A percentile compares a stretch with the other conserved stretches of the same genome.
These are phyloP conservation scores for Cephus runcator DNA, from an alignment of 2,888 invertebrate species.

Conservation along the genomic window DNA sequence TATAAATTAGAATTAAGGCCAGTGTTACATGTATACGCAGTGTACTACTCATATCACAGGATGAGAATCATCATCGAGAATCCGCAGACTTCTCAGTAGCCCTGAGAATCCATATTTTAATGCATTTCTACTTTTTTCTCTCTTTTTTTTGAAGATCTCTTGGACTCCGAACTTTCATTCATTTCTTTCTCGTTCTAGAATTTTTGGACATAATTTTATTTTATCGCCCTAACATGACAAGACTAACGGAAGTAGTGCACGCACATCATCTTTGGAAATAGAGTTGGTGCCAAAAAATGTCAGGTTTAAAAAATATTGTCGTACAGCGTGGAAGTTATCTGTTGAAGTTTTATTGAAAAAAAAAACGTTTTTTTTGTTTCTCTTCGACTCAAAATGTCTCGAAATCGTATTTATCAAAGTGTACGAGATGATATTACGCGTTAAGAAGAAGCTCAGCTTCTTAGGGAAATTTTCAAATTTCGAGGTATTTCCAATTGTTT, in stretches of 20 bases:
- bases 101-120: not conserved
- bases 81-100: not conserved
- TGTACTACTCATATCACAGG: constrained; percentile 64
- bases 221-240: not conserved
- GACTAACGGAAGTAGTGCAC: not conserved
- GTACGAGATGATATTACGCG: not conserved
- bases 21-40: constrained; percentile 66
- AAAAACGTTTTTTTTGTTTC: not conserved
- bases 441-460: not conserved
- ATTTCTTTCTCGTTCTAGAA: not conserved
- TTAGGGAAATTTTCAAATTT: not conserved
- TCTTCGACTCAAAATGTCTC: not conserved
- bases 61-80: constrained; percentile 45
- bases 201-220: not conserved
- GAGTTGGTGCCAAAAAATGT: not conserved
- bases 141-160: not conserved
- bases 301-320: not conserved
- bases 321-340: not conserved
- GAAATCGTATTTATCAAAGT: not conserved
- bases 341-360: not conserved
- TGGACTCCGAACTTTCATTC: not conserved
- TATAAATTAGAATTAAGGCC: constrained; percentile 65
- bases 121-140: not conserved
- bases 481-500: not conserved
- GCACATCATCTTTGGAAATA: not conserved